Conservation (phyloP, 2,113 vertebrate species). For the Danio rerio region GRCz12tu NC_133177.1:34885001-34885500, state of each 20-base stretch:
- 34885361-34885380: slow-evolving; percentile 19
- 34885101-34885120: slow-evolving; percentile 31
- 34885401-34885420: not conserved
- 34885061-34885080: not conserved
- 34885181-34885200: not conserved
- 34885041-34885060: not conserved
- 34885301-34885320: slow-evolving; percentile 28
- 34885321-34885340: slow-evolving; percentile 26
- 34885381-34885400: not conserved
- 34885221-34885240: slow-evolving; percentile 31
- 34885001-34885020: too few relatives aligned
- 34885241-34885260: slow-evolving; percentile 26
- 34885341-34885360: slow-evolving; percentile 6
- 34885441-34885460: not conserved
- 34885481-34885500: not conserved
- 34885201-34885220: slow-evolving; percentile 16
- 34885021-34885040: not conserved
- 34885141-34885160: not conserved
- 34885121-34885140: slow-evolving; percentile 22
- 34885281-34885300: slow-evolving; percentile 32
- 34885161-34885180: slow-evolving; percentile 7
- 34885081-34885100: not conserved
- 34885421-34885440: not conserved
- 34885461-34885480: not conserved
- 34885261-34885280: slow-evolving; percentile 13